Base-by-base conservation (phyloP, 2,888 invertebrate species). In the Tupiocoris notatus region DNA sequence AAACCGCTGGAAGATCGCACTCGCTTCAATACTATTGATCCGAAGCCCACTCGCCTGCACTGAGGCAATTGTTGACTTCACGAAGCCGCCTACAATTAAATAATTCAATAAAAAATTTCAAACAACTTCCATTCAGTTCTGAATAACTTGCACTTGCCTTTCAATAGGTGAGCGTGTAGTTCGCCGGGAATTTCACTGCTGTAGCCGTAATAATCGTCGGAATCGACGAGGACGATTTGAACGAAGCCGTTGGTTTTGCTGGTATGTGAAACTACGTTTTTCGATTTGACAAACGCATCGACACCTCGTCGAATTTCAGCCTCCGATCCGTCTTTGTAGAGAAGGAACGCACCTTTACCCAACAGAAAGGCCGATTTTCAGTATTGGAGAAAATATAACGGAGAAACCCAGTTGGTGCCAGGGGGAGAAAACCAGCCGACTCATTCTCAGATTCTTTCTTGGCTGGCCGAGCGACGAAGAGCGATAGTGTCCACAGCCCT, bases 161-260 rank as follows among this genome's bases (percentile, higher is more conserved):
- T 16, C 20, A 7, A 9, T 24, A 56, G 25, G 22, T 62, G n/a
- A 21, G 64, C 9, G 59, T 70, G 59, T 17, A 78, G 25, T 12
- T 20, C n/a, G 16, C 58, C 68, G 1, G 76, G 23, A 12, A 24
- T 18, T 1, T 64, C 64, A 3, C 54, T 56, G 24, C 25, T 74
- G 1, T 21, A 21, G 12, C 68, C 54, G 7, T 59, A 23, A 62
- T 79, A 77, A 21, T 80, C 79, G 23, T 64, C 65, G 21, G 77
- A 65, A 61, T 80, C 79, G 0, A 77, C 17, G n/a, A 80, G 57
- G 0, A 80, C 80, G 0, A 79, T 68, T 73, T 80, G 80, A 3
- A 79, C 66, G 17, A 56, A 74, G 3, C 78, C 78, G 54, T 64
- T 68, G 0, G 76, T 75, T 63, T 68, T 77, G 54, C 80, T 78